Base-by-base conservation (phyloP, 2,888 invertebrate species). In the Anagyrus pseudococci region DNA sequence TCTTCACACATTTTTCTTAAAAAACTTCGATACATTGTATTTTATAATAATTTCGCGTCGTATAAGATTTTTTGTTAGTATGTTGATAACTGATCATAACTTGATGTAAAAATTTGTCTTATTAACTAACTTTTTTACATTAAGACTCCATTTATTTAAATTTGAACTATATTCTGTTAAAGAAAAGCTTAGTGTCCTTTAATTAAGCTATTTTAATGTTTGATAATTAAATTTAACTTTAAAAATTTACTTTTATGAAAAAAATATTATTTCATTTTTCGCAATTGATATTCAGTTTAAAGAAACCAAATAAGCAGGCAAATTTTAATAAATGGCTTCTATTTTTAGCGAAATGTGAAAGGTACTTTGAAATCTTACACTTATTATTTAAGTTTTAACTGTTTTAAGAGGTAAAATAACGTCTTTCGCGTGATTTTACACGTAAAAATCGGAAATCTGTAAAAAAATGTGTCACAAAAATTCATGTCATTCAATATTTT, bases 61-160 rank as follows among this genome's bases (percentile, higher is more conserved):
- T n/a, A n/a, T n/a, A n/a, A n/a, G n/a, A n/a, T n/a, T n/a, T n/a
- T n/a, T n/a, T n/a, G n/a, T n/a, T n/a, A n/a, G n/a, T n/a, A n/a
- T n/a, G n/a, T n/a, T 43, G 15, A 46, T 58, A 65, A 61, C 54
- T 57, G 53, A 60, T 64, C 48, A 57, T 47, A 60, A 50, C 40
- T 15, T 33, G 15, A 58, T 65, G 54, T 61, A 61, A 58, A 65
- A 61, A 60, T 37, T 58, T 46, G 15, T n/a, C 54, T 61, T 61
- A 57, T 19, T 26, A 17, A 8, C 47, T 58, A 64, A 13, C 44
- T 25, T 54, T 37, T 20, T 44, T 54, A 23, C 48, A 65, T 58
- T 7, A 23, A 60, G 56, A 60, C 53, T 48, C 57, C 60, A 60
- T 60, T 64, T 57, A 60, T 64, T 64, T 52, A 60, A 64, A 64